Conservation (phyloP, 2,113 vertebrate genomes). For the Anhinga rufa region DNA sequence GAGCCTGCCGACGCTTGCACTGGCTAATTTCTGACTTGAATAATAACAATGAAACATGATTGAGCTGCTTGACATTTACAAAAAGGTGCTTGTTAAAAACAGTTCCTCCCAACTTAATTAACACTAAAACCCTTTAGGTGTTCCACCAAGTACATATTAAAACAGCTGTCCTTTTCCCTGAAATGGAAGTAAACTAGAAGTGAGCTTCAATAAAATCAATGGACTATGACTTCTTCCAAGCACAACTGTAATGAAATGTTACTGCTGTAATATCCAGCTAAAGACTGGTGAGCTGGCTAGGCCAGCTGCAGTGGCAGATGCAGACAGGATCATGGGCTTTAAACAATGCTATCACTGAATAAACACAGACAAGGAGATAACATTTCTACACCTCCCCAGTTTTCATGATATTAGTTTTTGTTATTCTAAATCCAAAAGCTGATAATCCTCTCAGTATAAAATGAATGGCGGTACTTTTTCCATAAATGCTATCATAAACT, state of each 20-base stretch:
- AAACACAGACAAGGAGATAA: conserved; percentile 27
- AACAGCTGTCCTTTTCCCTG: conserved; percentile 60
- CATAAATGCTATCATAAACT: background rate
- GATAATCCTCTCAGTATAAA: conserved; percentile 22
- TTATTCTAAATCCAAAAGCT: conserved; percentile 40
- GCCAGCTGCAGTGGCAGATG: conserved; percentile 71
- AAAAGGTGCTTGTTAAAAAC: conserved; percentile 52
- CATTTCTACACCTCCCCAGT: conserved; percentile 44
- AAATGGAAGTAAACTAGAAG: conserved; percentile 55
- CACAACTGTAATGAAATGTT: conserved; percentile 61
- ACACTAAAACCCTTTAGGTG: conserved; percentile 45
- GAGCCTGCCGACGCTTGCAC: background rate
- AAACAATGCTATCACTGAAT: conserved; percentile 44
- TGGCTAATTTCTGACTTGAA: background rate
- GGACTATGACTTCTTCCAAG: conserved; percentile 59
- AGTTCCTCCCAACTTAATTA: conserved; percentile 63
- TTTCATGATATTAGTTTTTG: conserved; percentile 14
- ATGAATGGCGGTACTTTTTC: background rate
- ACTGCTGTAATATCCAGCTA: conserved; percentile 63
- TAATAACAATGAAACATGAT: background rate
- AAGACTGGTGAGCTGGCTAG: conserved; percentile 35
- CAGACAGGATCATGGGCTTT: conserved; percentile 27
- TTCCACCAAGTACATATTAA: conserved; percentile 40
- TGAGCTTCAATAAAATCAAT: conserved; percentile 66
- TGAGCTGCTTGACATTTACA: conserved; percentile 38